Base-by-base conservation (phyloP, 2,797 vertebrate species). In the Meriones psammophilus region DNA sequence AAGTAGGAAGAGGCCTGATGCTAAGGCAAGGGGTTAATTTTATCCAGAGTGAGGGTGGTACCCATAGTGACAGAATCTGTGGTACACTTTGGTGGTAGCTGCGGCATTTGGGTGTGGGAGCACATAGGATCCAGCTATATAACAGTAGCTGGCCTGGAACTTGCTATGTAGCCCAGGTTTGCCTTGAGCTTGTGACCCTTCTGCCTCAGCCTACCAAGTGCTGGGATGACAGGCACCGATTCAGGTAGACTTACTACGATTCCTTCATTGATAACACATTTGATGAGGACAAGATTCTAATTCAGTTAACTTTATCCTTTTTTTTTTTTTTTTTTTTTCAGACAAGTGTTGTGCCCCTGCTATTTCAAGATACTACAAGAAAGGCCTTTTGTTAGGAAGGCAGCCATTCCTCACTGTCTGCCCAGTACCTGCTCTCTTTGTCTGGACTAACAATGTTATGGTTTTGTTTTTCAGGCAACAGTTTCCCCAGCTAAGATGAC, bases 251-350 rank as follows among this genome's bases (percentile, higher is more conserved):
- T n/a, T 58, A n/a, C 30, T 58, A 22, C 36, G 54, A n/a, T 85
- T 30, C 50, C 50, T 96, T 85, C 54, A 33, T 66, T 13, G 46
- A 64, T 50, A 96, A 69, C 79, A 42, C 79, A 80, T 80, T 13
- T 20, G 28, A 69, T 50, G 58, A 33, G 10, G 24, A 74, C 28
- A 88, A 58, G 8, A 77, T 28, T 50, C 30, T 77, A 58, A 20
- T 68, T 88, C 22, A 79, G 20, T 91, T 80, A 81, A 79, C 26
- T 76, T 28, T 92, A 8, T 0, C 68, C 39, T 81, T 92, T 91
- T 80, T 73, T 83, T 91, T 80, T 73, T 83, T 50, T 50, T 50
- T 50, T 50, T 50, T 50, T 54, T 79, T 91, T 96, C 42, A 69
- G 22, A 86, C 22, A 33, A 24, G 3, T 39, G 5, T 54, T 64